A percentile compares a stretch with the other conserved stretches of the same genome.
phyloP scores from a whole-genome alignment of 2,113 vertebrate genomes.

The Podilymbus podiceps region DNA sequence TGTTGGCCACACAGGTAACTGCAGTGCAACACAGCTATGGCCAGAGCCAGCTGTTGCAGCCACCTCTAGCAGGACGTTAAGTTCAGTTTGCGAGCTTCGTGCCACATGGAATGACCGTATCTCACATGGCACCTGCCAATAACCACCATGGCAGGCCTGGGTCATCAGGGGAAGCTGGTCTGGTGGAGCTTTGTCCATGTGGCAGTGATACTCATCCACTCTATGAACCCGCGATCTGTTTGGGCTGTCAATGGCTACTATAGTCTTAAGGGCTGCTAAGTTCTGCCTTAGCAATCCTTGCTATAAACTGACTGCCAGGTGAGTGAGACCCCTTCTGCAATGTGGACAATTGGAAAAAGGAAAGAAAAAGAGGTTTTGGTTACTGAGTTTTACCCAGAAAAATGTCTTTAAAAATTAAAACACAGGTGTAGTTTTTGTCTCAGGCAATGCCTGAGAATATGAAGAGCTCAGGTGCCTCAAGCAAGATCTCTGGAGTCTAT shows the following conservation, averaged over 20 bases:
- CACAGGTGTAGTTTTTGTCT: neutral
- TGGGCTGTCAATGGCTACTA: neutral
- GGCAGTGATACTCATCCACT: neutral
- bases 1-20: rapidly evolving
- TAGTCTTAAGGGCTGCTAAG: neutral
- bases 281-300: neutral
- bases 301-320: neutral
- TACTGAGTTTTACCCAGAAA: neutral
- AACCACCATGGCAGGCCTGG: neutral
- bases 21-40: neutral
- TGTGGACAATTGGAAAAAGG: neutral
- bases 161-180: neutral
- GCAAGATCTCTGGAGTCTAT: slow-evolving; percentile 14
- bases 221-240: neutral
- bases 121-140: neutral
- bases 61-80: neutral
- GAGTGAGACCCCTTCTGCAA: neutral
- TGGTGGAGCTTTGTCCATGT: neutral
- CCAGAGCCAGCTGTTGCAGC: neutral
- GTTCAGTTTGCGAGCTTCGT: neutral
- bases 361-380: neutral
- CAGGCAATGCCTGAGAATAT: neutral
- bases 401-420: neutral
- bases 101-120: neutral
- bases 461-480: neutral